Base-by-base conservation (phyloP, 30 jellyfish, hydroid and myxozoan genomes). In the Aurelia aurita region DNA sequence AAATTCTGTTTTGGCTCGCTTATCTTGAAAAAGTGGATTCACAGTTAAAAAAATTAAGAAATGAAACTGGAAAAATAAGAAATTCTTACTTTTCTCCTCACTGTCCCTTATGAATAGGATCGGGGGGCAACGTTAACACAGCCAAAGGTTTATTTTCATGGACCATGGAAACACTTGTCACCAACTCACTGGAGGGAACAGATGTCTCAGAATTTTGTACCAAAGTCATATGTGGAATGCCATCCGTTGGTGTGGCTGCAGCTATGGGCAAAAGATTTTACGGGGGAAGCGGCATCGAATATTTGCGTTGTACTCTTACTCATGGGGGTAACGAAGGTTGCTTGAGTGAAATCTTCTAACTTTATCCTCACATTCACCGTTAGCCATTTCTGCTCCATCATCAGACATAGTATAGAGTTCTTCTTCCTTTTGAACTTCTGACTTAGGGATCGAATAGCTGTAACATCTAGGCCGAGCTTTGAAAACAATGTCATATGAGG, bases 401-500 rank as follows among this genome's bases (percentile, higher is more conserved):
- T 83, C 93, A 2, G 28, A 69, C n/a, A 72, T 45, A 25, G 20
- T 32, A 32, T 25, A 19, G 12, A 95, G 45, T 31, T 87, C 96
- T 81, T 95, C 98, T 72, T 95, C 99, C 5, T 86, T 71, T 10
- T 79, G 85, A 6, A 90, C 74, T 16, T 85, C 90, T 10, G 81
- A 78, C 1, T 47, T 25, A 19, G 97, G 54, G 2, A 71, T 69
- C 0, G 98, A 72, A 57, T 85, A 89, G 39, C 92, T 87, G 84
- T 76, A 85, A 12, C 88, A 90, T 62, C 96, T 83, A 4, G 99
- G 97, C 16, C 98, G 94, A 8, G 94, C 82, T 39, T 86, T 85
- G 87, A 85, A 95, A 22, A 95, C 99, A 23, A 87, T 62, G 53
- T 95, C 97, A 76, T 68, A 95, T 12, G 99, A 79, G 8, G 99